Evolutionary conservation across 2,797 vertebrate species (phyloP).

Genomic region (Microhierax caerulescens): DNA sequence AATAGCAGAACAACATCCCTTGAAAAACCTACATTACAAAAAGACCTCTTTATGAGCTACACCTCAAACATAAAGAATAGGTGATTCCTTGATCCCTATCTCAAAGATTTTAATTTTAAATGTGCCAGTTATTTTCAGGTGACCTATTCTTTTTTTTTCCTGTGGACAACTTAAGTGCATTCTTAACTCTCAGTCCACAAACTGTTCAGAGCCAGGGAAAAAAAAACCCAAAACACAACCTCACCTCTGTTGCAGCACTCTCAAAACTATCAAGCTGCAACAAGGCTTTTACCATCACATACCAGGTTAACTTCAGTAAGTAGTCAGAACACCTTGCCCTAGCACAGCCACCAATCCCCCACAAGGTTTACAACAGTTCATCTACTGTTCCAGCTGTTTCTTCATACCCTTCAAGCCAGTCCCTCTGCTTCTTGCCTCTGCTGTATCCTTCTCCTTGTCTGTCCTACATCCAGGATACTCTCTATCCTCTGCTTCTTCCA

Average conservation of each 20-base stretch:
- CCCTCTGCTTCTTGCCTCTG: too few species aligned
- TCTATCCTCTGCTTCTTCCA: too few species aligned
- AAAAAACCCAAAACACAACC: not conserved
- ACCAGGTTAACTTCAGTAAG: too few species aligned
- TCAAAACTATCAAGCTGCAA: too few species aligned
- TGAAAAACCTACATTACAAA: not conserved
- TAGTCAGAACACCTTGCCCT: too few species aligned
- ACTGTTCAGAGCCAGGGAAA: not conserved
- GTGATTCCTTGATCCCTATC: not conserved
- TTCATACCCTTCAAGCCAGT: too few species aligned
- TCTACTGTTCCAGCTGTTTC: too few species aligned
- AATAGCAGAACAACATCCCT: not conserved
- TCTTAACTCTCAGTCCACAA: not conserved
- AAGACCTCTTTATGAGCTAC: not conserved
- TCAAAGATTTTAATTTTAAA: not conserved
- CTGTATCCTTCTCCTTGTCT: too few species aligned
- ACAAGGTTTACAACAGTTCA: too few species aligned
- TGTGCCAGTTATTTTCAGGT: not conserved
- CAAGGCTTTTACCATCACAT: too few species aligned
- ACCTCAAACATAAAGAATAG: not conserved
- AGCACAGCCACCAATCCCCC: too few species aligned
- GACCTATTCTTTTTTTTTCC: not conserved
- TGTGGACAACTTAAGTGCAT: not conserved
- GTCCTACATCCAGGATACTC: too few species aligned
- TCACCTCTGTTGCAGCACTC: not conserved